Evolutionary conservation across 2,113 vertebrate species (phyloP).

Genomic region (Indicator maculatus): DNA sequence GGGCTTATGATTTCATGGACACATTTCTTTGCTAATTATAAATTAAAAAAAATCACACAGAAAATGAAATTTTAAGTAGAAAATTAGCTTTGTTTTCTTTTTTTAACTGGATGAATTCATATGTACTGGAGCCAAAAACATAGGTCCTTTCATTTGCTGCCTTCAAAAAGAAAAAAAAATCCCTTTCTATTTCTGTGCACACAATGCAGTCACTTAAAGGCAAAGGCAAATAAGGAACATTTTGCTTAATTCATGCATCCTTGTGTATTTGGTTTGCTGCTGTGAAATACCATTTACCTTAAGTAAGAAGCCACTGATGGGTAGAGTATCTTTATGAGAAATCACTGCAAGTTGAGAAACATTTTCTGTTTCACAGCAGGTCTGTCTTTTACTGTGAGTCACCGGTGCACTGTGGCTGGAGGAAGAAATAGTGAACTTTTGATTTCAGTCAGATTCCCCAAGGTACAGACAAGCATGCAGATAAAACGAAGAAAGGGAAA

Average conservation of each 20-base stretch:
- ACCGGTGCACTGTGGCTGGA: background rate
- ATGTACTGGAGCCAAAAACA: background rate
- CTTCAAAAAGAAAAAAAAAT: background rate
- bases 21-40: background rate
- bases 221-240: background rate
- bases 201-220: background rate
- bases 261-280: background rate
- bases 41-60: background rate
- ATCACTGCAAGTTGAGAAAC: background rate
- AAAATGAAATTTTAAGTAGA: background rate
- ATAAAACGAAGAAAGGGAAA: background rate
- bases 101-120: background rate
- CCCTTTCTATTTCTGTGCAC: background rate
- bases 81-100: background rate
- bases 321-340: background rate
- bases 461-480: background rate
- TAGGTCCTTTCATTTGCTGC: background rate
- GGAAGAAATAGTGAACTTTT: slow-evolving; percentile 17
- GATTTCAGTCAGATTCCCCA: background rate
- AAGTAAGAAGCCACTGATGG: slow-evolving; percentile 5
- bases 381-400: slow-evolving; percentile 4
- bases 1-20: background rate
- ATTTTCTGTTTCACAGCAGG: slow-evolving; percentile 27
- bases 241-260: slow-evolving; percentile 9
- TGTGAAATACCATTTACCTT: slow-evolving; percentile 21